phyloP scores from a whole-genome alignment of 2,888 invertebrate species.

The Melinopterus prodromus region DNA sequence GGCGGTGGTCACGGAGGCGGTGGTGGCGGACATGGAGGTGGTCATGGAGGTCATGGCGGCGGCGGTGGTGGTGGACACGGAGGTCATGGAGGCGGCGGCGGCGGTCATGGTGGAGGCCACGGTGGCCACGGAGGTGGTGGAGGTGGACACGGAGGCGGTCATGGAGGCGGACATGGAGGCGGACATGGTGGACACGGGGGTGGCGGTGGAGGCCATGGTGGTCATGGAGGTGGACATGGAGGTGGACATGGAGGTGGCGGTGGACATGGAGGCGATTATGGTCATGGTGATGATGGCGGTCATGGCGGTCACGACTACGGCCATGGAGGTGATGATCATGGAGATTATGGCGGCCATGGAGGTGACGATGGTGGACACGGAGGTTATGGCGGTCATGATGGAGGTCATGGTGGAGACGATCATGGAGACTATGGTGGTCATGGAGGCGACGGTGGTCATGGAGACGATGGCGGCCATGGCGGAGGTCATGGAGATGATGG shows the following conservation, averaged over 20 bases:
- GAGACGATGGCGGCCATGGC: not conserved
- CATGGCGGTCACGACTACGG: not conserved
- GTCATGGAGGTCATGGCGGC: not conserved
- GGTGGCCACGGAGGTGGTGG: not conserved
- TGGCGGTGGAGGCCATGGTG: conserved; percentile 15
- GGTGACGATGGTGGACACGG: not conserved
- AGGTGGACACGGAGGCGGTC: no score
- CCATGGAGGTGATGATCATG: not conserved
- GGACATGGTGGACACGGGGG: conserved; percentile 16
- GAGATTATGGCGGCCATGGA: not conserved
- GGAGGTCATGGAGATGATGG: not conserved
- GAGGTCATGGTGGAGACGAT: not conserved
- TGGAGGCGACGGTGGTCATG: not conserved
- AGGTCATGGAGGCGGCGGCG: not conserved
- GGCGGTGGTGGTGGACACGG: not conserved
- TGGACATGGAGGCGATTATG: not conserved
- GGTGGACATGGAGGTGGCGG: not conserved
- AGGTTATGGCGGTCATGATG: not conserved
- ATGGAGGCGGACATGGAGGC: not conserved
- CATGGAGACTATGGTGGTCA: not conserved
- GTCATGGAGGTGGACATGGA: conserved; percentile 6
- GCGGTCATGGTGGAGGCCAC: not conserved
- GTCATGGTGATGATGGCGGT: not conserved
- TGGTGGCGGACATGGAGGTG: not conserved
- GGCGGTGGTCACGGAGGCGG: not conserved